Conservation (phyloP, 2,888 invertebrate species). For the Nipponacmea schrenckii region DNA sequence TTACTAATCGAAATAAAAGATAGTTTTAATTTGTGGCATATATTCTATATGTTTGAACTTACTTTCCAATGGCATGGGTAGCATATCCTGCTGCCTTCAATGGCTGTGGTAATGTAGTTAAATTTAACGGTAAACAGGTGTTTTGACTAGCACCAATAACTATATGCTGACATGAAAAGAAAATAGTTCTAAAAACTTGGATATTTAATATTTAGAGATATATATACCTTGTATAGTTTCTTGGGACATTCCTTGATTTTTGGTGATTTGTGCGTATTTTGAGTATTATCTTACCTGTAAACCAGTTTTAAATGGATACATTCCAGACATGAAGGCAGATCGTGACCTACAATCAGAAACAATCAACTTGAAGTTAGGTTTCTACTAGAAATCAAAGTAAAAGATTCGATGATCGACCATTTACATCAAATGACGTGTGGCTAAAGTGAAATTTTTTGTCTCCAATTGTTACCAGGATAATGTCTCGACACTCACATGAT, state of each 20-base stretch:
- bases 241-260: too few species aligned
- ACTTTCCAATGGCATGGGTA: slow-evolving; percentile 55
- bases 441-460: too few species aligned
- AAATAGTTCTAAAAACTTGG: background rate
- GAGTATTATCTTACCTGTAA: slow-evolving; percentile 10
- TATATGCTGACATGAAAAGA: slow-evolving; percentile 28
- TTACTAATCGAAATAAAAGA: too few species aligned
- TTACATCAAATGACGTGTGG: too few species aligned
- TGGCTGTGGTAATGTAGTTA: slow-evolving; percentile 45
- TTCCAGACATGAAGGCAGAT: slow-evolving; percentile 18
- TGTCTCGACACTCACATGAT: too few species aligned
- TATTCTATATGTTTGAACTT: slow-evolving; percentile 16
- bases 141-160: slow-evolving; percentile 36
- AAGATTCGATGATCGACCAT: too few species aligned
- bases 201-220: background rate
- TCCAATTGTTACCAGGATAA: too few species aligned
- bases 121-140: slow-evolving; percentile 47
- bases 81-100: slow-evolving; percentile 46
- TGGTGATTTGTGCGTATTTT: too few species aligned
- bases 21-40: background rate
- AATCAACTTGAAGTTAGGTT: background rate
- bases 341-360: slow-evolving; percentile 18
- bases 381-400: too few species aligned
- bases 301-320: slow-evolving; percentile 21
- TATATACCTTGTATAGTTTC: background rate